A percentile compares a stretch with the other conserved stretches of the same genome.
Evolutionary conservation across 2,888 invertebrate species (phyloP).

Genomic region (Ditula angustiorana): DNA sequence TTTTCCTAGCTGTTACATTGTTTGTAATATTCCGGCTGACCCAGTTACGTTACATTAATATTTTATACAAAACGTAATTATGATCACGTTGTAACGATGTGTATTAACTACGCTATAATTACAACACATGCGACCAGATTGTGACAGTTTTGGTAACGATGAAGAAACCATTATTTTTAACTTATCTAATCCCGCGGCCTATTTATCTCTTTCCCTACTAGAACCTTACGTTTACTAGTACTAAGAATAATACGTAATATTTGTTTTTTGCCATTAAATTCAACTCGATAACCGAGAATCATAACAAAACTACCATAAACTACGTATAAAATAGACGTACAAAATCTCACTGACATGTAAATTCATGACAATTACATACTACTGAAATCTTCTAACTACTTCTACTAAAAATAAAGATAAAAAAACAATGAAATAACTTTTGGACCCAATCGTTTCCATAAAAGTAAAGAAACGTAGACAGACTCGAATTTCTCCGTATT

Average conservation of each 20-base stretch:
- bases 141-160: neutral
- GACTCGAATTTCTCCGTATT: slow-evolving; percentile 39
- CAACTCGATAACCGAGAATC: too few species aligned
- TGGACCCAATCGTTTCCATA: neutral
- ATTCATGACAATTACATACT: too few species aligned
- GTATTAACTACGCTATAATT: neutral
- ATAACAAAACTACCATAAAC: too few species aligned
- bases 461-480: slow-evolving; percentile 20
- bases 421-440: slow-evolving; percentile 3
- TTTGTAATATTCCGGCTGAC: slow-evolving; percentile 5
- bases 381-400: neutral
- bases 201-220: too few species aligned
- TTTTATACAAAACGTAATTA: slow-evolving; percentile 3
- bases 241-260: too few species aligned
- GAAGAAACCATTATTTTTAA: neutral
- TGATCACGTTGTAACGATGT: slow-evolving; percentile 1
- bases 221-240: too few species aligned
- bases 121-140: neutral
- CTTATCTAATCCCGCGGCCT: neutral
- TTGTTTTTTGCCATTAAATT: too few species aligned
- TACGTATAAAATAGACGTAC: too few species aligned
- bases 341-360: too few species aligned
- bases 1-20: slow-evolving; percentile 3
- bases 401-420: neutral
- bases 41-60: slow-evolving; percentile 12